These are phyloP conservation scores for Zygaena filipendulae DNA, from an alignment of 2,888 invertebrate species.

Conservation along the genomic window DNA sequence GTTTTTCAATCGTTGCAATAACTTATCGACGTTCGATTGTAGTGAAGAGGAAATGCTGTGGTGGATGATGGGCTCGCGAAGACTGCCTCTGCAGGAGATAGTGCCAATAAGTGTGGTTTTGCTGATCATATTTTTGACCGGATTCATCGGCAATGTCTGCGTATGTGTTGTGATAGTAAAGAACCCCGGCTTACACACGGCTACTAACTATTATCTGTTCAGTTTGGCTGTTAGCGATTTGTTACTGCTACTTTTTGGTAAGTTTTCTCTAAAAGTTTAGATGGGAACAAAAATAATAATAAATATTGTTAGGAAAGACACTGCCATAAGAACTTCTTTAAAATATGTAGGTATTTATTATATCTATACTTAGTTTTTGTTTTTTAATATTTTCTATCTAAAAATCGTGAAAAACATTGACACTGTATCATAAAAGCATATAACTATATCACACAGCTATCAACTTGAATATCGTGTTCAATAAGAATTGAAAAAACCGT, in stretches of 20 bases:
- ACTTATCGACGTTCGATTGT: constrained; percentile 63
- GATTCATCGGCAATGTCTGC: constrained; percentile 84
- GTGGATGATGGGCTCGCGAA: constrained; percentile 71
- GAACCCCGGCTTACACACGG: constrained; percentile 85
- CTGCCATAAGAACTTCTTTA: too few relatives aligned
- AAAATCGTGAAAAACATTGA: too few relatives aligned
- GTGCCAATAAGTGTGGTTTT: constrained; percentile 77
- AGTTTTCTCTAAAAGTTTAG: too few relatives aligned
- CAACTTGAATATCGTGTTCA: too few relatives aligned
- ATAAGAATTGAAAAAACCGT: too few relatives aligned
- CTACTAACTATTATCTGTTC: constrained; percentile 93
- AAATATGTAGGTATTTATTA: too few relatives aligned
- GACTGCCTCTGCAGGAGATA: constrained; percentile 66
- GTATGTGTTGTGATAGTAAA: constrained; percentile 87
- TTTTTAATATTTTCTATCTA: background rate
- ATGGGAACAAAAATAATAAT: background rate
- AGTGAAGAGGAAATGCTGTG: constrained; percentile 70
- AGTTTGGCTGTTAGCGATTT: constrained; percentile 91
- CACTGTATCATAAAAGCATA: too few relatives aligned
- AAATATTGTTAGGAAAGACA: background rate
- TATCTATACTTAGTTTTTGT: too few relatives aligned
- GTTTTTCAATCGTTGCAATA: constrained; percentile 55
- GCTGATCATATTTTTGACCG: constrained; percentile 82
- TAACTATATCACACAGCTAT: too few relatives aligned
- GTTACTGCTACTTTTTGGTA: constrained; percentile 82